Evolutionary conservation across 2,888 invertebrate genomes (phyloP), one percentile per base, ranked within the genome.

Genomic region (Drosophila demipolita): DNA sequence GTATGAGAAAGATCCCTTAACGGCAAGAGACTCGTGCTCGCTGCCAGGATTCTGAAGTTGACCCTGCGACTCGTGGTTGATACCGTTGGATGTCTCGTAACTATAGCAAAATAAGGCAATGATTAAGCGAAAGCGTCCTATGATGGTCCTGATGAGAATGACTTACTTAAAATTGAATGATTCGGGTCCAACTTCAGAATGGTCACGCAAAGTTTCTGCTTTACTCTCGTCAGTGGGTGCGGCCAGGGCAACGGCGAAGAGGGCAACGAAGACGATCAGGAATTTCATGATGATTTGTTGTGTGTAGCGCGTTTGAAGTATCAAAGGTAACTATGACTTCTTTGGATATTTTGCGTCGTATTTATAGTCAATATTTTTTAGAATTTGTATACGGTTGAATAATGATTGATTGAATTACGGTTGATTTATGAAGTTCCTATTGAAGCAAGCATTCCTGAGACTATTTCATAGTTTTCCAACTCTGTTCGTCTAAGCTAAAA

Each of bases 81-180:
- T 83, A 53, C 91, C 92, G 74, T 92, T 81, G 61, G 89, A 86
- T 42, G 90, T 91, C 60, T 90, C 85, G 1, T 0, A 0, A 0
- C 78, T 77, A 42, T 20, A 11, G 15, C 8, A 26, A 1, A 3
- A 15, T n/a, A 76, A 62, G 1, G 15, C 67, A 73, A 58, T 26
- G 64, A 26, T 61, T 57, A 20, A 68, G 20, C 5, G 6, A 26
- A 0, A 35, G 23, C 2, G 29, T 11, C 3, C 7, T 4, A 12
- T n/a, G 8, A 0, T 8, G 8, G 0, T 8, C 6, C 1, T 12
- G 1, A 32, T 2, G 50, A 55, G 70, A 48, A 55, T 11, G 33
- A 60, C 36, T 68, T 73, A 77, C 77, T 0, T 1, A 15, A 94
- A 95, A 54, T 91, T 93, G 91, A 94, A 95, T 32, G 94, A 0